Base-by-base conservation (phyloP, 2,888 invertebrate species). In the Trisateles emortualis region DNA sequence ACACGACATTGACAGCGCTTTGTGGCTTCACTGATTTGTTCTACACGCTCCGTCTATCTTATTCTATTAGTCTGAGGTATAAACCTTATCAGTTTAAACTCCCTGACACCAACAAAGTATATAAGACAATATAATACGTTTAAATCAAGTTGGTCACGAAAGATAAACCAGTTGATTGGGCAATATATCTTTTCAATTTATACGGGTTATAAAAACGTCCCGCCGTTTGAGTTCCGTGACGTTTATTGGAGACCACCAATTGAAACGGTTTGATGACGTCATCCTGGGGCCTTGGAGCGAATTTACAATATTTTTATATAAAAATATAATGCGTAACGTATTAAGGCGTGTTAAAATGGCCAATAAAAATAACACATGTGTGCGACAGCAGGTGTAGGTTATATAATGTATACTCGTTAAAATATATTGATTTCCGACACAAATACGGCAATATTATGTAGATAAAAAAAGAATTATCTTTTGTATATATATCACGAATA, bases 181-280 rank as follows among this genome's bases (percentile, higher is more conserved):
- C 51, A 62, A 74, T 71, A 72, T 71, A 72, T 76, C 75, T 72
- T 72, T 69, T 71, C 71, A 72, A 76, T 74, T 76, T 77, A 77
- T 73, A 62, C 64, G 68, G 73, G 73, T 73, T 74, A 72, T 77
- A 76, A 76, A 76, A 74, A 65, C 64, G 67, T 72, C 65, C 59
- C 67, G 51, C 54, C 56, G 59, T 67, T 68, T 58, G 67, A 68
- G 67, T 60, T 72, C 58, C 57, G 52, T 61, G 68, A 64, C 64
- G 68, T 71, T 68, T 68, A 72, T 64, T 46, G 55, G 49, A 56
- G 54, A 60, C 52, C 62, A 54, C 59, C 66, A 61, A 71, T 72
- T 72, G 64, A 72, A 65, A 65, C 55, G 36, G 45, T 60, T 63
- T 64, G 64, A 60, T 65, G 64, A 71, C 64, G 64, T 72, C 62